These are phyloP conservation scores for Helogale parvula DNA, from an alignment of 2,113 vertebrate genomes.

Conservation along the genomic window DNA sequence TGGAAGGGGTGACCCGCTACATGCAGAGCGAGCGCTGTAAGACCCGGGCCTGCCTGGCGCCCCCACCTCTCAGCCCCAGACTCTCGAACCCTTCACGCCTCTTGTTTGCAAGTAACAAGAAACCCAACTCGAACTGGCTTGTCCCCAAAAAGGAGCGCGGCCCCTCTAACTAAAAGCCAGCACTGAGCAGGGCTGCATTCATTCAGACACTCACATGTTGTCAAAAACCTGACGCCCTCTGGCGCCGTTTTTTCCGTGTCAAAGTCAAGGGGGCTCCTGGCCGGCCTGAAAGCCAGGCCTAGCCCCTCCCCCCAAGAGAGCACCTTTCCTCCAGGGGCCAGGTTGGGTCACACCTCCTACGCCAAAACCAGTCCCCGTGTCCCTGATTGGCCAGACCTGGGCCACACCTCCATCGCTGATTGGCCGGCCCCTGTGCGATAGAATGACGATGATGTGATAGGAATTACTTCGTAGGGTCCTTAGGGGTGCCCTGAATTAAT, in stretches of 20 bases:
- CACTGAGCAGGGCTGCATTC: background rate
- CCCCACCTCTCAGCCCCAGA: background rate
- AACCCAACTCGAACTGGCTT: background rate
- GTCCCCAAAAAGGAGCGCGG: background rate
- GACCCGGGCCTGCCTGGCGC: background rate
- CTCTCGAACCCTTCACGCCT: background rate
- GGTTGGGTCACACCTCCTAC: background rate
- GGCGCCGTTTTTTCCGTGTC: no score
- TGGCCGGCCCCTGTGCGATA: background rate
- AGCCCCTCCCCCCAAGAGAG: background rate
- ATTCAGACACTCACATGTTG: background rate
- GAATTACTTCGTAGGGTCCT: background rate
- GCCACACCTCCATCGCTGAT: background rate
- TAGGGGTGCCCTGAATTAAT: background rate
- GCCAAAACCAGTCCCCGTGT: background rate
- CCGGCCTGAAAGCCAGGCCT: background rate
- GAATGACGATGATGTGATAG: background rate
- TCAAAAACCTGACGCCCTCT: background rate
- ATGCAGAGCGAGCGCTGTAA: constrained; percentile 92
- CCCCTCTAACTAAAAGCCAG: background rate
- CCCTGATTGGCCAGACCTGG: constrained; percentile 5
- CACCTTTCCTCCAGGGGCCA: background rate
- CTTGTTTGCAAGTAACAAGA: background rate
- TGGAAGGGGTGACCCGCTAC: constrained; percentile 90
- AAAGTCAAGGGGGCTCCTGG: background rate